Evolutionary conservation across 2,888 invertebrate species (phyloP).

Genomic region (Caenorhabditis parvicauda): DNA sequence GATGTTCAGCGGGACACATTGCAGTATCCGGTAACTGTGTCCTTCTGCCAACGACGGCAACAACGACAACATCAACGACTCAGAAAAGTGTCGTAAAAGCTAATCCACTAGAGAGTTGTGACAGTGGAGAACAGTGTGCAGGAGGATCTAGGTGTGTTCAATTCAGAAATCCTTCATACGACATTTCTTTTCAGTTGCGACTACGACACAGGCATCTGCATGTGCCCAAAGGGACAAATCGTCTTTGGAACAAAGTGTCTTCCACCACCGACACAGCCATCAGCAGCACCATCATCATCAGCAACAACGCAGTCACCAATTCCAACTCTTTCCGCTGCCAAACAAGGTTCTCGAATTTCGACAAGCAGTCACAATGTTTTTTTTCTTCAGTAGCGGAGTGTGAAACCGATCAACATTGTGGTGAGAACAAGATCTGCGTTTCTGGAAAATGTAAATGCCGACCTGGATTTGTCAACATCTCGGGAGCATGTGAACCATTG

Average conservation of each 20-base stretch:
- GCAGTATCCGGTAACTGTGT: constrained; percentile 42
- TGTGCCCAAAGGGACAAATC: constrained; percentile 46
- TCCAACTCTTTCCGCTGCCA: neutral
- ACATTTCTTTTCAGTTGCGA: constrained; percentile 30
- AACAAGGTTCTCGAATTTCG: neutral
- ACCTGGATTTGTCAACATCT: constrained; percentile 48
- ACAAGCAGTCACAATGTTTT: neutral
- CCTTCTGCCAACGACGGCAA: constrained; percentile 34
- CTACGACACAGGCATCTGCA: constrained; percentile 43
- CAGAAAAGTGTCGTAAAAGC: constrained; percentile 14
- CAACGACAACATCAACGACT: constrained; percentile 26
- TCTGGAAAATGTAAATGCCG: constrained; percentile 49
- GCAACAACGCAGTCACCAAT: neutral
- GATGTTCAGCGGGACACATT: constrained; percentile 36
- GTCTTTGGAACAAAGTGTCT: constrained; percentile 42
- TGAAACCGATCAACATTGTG: constrained; percentile 42
- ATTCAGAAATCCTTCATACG: neutral
- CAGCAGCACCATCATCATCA: constrained; percentile 1
- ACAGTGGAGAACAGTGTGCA: constrained; percentile 53
- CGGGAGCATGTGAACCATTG: constrained; percentile 44
- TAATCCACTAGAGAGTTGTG: constrained; percentile 55
- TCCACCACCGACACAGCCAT: constrained; percentile 28
- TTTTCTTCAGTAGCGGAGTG: too few relatives aligned
- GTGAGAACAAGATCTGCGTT: constrained; percentile 41
- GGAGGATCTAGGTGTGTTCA: constrained; percentile 58